phyloP scores from a whole-genome alignment of 2,888 invertebrate genomes.

The Hypselothyrea guttata region DNA sequence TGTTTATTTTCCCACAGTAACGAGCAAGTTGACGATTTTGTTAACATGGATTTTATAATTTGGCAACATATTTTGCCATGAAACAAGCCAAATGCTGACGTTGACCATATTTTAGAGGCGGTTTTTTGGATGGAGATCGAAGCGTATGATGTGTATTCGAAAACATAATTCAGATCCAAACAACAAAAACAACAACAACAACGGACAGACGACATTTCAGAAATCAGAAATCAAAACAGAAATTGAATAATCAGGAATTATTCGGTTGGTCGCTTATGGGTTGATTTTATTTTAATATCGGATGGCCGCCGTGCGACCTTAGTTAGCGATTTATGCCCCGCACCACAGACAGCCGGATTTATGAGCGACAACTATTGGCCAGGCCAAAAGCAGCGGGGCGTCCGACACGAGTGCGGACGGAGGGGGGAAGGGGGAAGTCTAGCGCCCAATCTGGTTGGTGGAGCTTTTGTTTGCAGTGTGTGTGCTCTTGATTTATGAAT shows the following conservation, averaged over 20 bases:
- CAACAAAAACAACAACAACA: no score
- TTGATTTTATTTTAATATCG: constrained; percentile 62
- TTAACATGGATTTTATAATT: constrained; percentile 78
- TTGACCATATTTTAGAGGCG: constrained; percentile 60
- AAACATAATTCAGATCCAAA: constrained; percentile 54
- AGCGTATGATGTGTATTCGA: constrained; percentile 43
- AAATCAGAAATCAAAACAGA: constrained; percentile 19
- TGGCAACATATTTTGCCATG: constrained; percentile 73
- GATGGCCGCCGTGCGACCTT: constrained; percentile 45
- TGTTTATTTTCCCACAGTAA: constrained; percentile 73
- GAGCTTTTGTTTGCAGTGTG: background rate
- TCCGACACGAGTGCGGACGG: background rate
- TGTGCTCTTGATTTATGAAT: constrained; percentile 76
- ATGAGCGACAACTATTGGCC: constrained; percentile 74
- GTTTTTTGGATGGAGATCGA: no score
- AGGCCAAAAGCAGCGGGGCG: constrained; percentile 28
- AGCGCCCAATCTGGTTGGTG: constrained; percentile 66
- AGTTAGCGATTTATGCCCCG: constrained; percentile 56
- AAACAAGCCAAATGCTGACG: constrained; percentile 60
- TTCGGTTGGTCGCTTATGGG: constrained; percentile 40
- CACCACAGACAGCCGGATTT: constrained; percentile 64
- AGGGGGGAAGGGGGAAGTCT: constrained; percentile 18
- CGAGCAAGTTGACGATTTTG: constrained; percentile 66
- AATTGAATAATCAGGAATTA: constrained; percentile 45
- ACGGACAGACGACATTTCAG: no score